These are phyloP conservation scores for Oryzias melastigma DNA, from an alignment of 2,113 vertebrate genomes.

Conservation along the genomic window DNA sequence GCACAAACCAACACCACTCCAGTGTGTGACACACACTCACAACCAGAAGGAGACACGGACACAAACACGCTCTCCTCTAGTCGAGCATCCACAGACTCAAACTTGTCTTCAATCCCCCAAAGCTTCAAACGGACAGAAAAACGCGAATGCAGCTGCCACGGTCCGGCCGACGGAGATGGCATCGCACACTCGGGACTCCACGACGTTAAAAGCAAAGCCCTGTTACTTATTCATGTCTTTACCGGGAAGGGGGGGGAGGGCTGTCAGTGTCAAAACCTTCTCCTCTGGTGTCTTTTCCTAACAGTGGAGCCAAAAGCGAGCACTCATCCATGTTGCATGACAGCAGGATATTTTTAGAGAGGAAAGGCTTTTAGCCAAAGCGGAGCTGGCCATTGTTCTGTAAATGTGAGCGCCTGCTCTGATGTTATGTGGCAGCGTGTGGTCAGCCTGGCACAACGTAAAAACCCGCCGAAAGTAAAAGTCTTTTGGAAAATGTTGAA, in stretches of 20 bases:
- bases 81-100: conserved; percentile 14
- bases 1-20: conserved; percentile 16
- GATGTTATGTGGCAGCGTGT: conserved; percentile 10
- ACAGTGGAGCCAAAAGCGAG: conserved; percentile 45
- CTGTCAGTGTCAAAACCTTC: conserved; percentile 55
- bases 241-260: conserved; percentile 48
- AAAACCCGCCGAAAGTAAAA: neutral
- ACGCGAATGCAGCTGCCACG: conserved; percentile 43
- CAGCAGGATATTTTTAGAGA: conserved; percentile 70
- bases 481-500: neutral
- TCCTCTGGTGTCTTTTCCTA: conserved; percentile 48
- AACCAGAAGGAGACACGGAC: conserved; percentile 5
- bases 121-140: conserved; percentile 45
- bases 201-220: conserved; percentile 56
- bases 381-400: conserved; percentile 38
- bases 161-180: conserved; percentile 19
- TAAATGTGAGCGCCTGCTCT: conserved; percentile 12
- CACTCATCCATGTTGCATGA: conserved; percentile 75
- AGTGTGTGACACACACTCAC: conserved; percentile 6
- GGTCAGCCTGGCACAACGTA: neutral
- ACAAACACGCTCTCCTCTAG: conserved; percentile 16
- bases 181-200: conserved; percentile 10
- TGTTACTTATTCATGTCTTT: conserved; percentile 75
- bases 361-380: conserved; percentile 35
- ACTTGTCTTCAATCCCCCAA: conserved; percentile 41